These are phyloP conservation scores for Solen grandis DNA, from an alignment of 1,140 invertebrate species.

Conservation along the genomic window DNA sequence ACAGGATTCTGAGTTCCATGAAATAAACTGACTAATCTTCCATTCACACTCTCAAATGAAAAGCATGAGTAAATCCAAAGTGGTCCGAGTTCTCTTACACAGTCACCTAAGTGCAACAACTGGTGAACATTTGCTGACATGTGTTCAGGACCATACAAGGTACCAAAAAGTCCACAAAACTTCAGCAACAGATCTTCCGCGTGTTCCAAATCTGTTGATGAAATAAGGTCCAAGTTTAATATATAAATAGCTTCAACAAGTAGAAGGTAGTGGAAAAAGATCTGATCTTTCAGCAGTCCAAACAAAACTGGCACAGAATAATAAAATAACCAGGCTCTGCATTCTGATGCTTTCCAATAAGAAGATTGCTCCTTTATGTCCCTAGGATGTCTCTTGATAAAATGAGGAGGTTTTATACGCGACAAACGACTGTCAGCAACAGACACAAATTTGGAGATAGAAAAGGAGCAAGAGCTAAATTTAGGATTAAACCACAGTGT, in stretches of 20 bases:
- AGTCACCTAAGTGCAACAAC: conserved; percentile 21
- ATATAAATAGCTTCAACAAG: conserved; percentile 46
- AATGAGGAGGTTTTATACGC: conserved; percentile 27
- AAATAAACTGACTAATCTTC: conserved; percentile 23
- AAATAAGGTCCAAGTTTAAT: conserved; percentile 31
- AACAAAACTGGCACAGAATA: conserved; percentile 36
- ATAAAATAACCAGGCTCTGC: conserved; percentile 37
- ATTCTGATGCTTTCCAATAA: conserved; percentile 44
- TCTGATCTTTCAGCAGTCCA: conserved; percentile 17
- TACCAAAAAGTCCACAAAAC: conserved; percentile 12
- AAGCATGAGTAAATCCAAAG: conserved; percentile 50
- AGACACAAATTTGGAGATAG: conserved; percentile 5
- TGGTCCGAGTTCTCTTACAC: conserved; percentile 39
- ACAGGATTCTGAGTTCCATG: conserved; percentile 43
- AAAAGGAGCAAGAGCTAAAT: conserved; percentile 1
- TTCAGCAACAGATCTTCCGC: conserved; percentile 35
- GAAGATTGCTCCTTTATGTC: conserved; percentile 35
- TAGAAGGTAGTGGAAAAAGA: conserved; percentile 30
- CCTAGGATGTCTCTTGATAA: conserved; percentile 31
- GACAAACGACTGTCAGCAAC: conserved; percentile 1
- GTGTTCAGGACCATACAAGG: conserved; percentile 41
- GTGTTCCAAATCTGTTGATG: background rate
- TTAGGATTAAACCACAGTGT: conserved; percentile 36
- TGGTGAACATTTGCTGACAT: conserved; percentile 52
- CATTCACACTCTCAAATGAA: conserved; percentile 50